A percentile compares a stretch with the other conserved stretches of the same genome.
Evolutionary conservation across 2,113 vertebrate species (phyloP).

Genomic region (Elanoides forficatus): DNA sequence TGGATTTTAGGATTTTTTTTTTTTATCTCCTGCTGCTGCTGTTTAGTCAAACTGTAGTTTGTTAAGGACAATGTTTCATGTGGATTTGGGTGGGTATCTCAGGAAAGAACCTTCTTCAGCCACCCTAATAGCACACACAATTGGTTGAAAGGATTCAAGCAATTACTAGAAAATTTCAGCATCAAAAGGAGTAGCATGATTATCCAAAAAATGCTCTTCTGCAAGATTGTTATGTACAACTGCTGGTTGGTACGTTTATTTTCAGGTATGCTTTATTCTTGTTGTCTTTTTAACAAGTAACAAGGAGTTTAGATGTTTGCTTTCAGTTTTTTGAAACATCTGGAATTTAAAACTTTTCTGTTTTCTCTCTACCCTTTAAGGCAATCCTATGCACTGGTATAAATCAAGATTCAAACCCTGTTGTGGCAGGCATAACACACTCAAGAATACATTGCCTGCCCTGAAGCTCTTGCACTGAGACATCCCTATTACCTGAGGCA

Average conservation of each 20-base stretch:
- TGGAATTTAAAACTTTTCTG: not conserved
- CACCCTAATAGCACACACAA: not conserved
- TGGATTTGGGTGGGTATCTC: not conserved
- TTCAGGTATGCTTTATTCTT: not conserved
- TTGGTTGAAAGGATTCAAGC: not conserved
- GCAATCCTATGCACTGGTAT: not conserved
- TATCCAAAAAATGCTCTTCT: not conserved
- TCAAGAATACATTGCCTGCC: not conserved
- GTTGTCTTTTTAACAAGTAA: not conserved
- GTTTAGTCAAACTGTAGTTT: not conserved
- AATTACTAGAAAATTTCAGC: not conserved
- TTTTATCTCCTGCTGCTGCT: not conserved
- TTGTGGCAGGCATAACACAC: not conserved
- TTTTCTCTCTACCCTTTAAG: not conserved
- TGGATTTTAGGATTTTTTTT: slow-evolving; percentile 4
- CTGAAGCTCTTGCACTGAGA: not conserved
- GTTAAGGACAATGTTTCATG: not conserved
- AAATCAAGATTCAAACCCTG: not conserved
- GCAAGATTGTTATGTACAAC: not conserved
- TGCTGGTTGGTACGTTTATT: not conserved
- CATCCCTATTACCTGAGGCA: not conserved
- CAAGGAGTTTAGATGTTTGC: not conserved
- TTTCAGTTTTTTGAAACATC: not conserved
- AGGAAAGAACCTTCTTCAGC: not conserved
- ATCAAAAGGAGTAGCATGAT: not conserved